Base-by-base conservation (phyloP, 2,797 vertebrate species). In the Crenichthys baileyi region DNA sequence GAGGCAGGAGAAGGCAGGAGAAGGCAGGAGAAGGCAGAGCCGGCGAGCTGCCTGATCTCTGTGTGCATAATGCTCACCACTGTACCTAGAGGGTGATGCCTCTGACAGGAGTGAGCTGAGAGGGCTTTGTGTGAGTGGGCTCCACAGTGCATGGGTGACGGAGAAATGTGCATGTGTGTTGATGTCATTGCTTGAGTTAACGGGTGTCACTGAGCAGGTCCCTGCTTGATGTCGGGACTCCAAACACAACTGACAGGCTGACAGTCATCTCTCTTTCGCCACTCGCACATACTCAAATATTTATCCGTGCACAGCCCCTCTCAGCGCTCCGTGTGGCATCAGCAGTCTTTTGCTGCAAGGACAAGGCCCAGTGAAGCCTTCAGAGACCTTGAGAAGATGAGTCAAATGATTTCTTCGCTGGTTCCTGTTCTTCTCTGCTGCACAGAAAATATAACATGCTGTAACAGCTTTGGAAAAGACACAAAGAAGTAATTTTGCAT, bases 21-120 rank as follows among this genome's bases (percentile, higher is more conserved):
- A 92, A 90, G 89, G 86, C 89, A 88, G 36, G 36, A 36, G 36
- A 36, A 36, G 36, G 36, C 89, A 88, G 91, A 92, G 90, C 88
- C 83, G 87, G 76, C 91, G 86, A 95, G 83, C 88, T 94, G 95
- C 95, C 94, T 93, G 95, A 87, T 96, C 93, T 95, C 94, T 95
- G 95, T 94, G 94, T 93, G 94, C 77, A 90, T 82, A 92, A 92
- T 91, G 91, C 94, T 94, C 91, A 89, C 92, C 87, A 81, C 83
- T 79, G 78, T 73, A 80, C 87, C 93, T 92, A 78, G 85, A 91
- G 95, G 92, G 90, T 94, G 95, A 97, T 94, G 94, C 67, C 90
- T 96, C 94, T 97, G 96, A 97, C 96, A 97, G 94, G 93, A 89
- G 78, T 93, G 86, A 92, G 95, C 96, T 95, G 91, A 95, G 93